Base-by-base conservation (phyloP, 2,113 vertebrate species). In the Pomatostomus ruficeps region DNA sequence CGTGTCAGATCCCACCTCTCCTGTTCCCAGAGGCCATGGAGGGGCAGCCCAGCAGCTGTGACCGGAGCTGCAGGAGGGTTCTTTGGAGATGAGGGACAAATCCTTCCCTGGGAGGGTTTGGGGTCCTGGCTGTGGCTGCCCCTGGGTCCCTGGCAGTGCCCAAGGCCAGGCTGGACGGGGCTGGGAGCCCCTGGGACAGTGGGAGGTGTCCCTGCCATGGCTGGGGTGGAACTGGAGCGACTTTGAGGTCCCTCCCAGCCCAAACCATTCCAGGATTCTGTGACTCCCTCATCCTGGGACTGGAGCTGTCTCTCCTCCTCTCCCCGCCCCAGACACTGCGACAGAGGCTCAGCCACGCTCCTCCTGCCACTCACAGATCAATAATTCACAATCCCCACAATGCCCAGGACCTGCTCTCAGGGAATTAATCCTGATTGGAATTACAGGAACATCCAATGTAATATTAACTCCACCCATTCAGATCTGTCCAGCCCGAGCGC, bases 181-280 rank as follows among this genome's bases (percentile, higher is more conserved):
- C 25, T 62, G 5, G 66, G 51, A 38, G 29, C 65, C 28, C 70
- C 35, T 49, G 43, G 26, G 7, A 2, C 14, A 43, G 45, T 33
- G 63, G 46, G 3, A 61, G 54, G 46, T 15, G 74, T 63, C 63
- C 63, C 63, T 52, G 73, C 33, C 72, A 4, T 2, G 83, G 72
- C 36, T 14, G 36, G 20, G 43, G 18, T 12, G 46, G 54, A 12
- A 12, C 20, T 25, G 72, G 54, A 4, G 16, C 38, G 43, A 9
- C 1, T 45, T 1, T 17, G 3, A 1, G 25, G 5, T 19, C 17
- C 6, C 5, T 40, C 9, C 25, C 31, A 49, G 0, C 9, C 29
- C 74, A 62, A 3, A 1, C 14, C 74, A 18, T 1, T 1, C 6
- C 13, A 66, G 42, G 22, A 8, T 8, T 13, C 55, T 35, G 23